These are phyloP conservation scores for Tenthredo notha DNA, from an alignment of 2,888 invertebrate species.

Conservation along the genomic window DNA sequence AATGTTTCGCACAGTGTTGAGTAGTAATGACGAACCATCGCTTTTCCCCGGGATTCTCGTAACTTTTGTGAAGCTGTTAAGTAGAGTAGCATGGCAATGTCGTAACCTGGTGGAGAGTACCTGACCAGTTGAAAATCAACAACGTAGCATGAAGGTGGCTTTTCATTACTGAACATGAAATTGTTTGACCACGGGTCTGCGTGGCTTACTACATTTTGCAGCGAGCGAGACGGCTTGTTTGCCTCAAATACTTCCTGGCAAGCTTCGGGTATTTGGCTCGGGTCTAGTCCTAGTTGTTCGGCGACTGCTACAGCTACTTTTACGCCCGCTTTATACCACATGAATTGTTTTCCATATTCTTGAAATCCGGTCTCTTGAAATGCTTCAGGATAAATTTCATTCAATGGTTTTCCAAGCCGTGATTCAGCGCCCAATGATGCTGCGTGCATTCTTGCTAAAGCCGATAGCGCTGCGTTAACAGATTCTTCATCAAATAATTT, in stretches of 20 bases:
- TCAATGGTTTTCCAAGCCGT: constrained; percentile 63
- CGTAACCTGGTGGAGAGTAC: constrained; percentile 85
- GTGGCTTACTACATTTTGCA: constrained; percentile 81
- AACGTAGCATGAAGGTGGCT: constrained; percentile 82
- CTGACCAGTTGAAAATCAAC: constrained; percentile 86
- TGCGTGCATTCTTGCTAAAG: constrained; percentile 71
- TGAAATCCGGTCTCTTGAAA: constrained; percentile 66
- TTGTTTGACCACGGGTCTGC: constrained; percentile 85
- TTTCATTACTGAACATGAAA: constrained; percentile 80
- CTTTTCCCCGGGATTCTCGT: constrained; percentile 79
- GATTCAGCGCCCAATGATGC: constrained; percentile 70
- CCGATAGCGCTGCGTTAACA: constrained; percentile 64
- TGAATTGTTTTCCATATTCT: constrained; percentile 57
- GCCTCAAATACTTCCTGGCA: constrained; percentile 63
- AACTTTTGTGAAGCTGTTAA: constrained; percentile 80
- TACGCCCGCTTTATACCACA: constrained; percentile 66
- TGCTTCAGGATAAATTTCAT: constrained; percentile 65
- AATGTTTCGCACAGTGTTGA: constrained; percentile 70
- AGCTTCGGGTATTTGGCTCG: constrained; percentile 57
- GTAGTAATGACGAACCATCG: constrained; percentile 82
- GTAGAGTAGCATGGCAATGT: constrained; percentile 81
- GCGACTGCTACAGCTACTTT: constrained; percentile 65
- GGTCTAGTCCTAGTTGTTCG: constrained; percentile 62
- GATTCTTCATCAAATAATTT: constrained; percentile 66
- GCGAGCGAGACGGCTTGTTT: constrained; percentile 67